Base-by-base conservation (phyloP, 2,888 invertebrate genomes). In the Mongoloraphidia duomilia region DNA sequence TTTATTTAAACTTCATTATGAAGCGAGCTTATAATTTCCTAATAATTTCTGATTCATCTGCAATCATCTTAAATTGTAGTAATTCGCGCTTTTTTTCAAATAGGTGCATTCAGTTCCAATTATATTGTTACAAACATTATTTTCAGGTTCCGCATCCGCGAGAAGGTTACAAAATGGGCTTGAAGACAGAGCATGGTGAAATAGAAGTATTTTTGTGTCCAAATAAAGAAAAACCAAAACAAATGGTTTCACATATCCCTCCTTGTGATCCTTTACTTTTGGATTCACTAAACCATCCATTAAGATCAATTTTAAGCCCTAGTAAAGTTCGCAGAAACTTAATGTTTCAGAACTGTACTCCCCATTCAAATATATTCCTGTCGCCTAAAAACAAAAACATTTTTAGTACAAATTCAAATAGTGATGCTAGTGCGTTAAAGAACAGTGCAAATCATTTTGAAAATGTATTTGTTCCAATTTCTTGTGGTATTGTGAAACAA, bases 181-280 rank as follows among this genome's bases (percentile, higher is more conserved):
- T 95, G 70, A 90, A 90, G 69, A 89, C 92, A 58, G 80, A 83
- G 59, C 80, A 82, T 56, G 93, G 91, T 50, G 91, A 93, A 68
- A 94, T 95, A 57, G 93, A 94, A 72, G 95, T 95, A 51, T 94
- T 87, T 73, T 77, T 95, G 55, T 94, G 93, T 74, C 93, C 92
- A 44, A 70, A 63, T 47, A 57, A 57, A 64, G 73, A 58, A 62
- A 70, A 65, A 56, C 54, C 57, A 13, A 61, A 61, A 53, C 49
- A 49, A 34, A 45, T 44, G 33, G 50, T 49, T 39, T 45, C 53
- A 46, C 59, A 59, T 49, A 59, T 63, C 52, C 71, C 63, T 53
- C 69, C 60, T 55, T 66, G 65, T 57, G 82, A 82, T 64, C 77
- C 79, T 41, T 64, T 82, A 50, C 67, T 80, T 54, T 76, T 79